Evolutionary conservation across 2,888 invertebrate genomes (phyloP).

Genomic region (Heteromurus nitidus): DNA sequence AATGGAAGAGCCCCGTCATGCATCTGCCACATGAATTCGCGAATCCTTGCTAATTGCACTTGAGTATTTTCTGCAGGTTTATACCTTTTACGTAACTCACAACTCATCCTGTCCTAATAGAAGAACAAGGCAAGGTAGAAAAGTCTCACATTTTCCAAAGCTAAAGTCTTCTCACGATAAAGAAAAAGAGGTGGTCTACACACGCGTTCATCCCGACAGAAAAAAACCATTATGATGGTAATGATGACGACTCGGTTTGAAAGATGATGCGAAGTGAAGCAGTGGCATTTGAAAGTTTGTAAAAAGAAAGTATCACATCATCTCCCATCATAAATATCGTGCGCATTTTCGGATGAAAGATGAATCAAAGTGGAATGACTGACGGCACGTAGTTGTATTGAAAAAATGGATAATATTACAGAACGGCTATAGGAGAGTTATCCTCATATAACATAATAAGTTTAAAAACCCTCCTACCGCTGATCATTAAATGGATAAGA

Average conservation of each 20-base stretch:
- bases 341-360: background rate
- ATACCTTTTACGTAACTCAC: background rate
- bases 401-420: constrained; percentile 2
- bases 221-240: background rate
- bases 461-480: background rate
- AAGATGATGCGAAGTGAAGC: background rate
- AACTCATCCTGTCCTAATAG: no score
- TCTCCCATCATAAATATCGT: background rate
- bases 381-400: background rate
- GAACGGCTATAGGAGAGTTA: no score
- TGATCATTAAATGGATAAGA: constrained; percentile 25
- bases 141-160: no score
- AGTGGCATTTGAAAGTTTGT: constrained; percentile 10
- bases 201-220: background rate
- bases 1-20: background rate
- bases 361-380: constrained; percentile 5
- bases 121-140: no score
- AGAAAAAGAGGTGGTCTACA: background rate
- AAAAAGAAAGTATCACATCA: constrained; percentile 2
- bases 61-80: background rate
- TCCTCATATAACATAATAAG: background rate
- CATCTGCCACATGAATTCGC: background rate
- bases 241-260: background rate
- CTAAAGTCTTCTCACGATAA: background rate
- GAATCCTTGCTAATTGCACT: background rate